Percentiles rank a stretch among this genome's conserved stretches.
phyloP scores from a whole-genome alignment of 2,888 invertebrate species.

The Lithophane socia region DNA sequence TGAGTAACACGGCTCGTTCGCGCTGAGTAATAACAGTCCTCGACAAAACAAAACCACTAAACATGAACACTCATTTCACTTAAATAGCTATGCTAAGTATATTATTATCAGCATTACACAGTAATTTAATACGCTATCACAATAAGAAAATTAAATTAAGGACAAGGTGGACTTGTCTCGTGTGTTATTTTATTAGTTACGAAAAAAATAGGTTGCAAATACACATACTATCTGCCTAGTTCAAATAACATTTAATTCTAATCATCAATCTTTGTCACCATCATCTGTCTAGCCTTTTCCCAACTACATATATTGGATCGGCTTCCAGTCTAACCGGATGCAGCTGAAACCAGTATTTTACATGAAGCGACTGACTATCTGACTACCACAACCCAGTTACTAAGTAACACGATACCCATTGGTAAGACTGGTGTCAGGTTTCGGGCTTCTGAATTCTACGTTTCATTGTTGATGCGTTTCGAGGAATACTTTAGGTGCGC shows the following conservation, averaged over 20 bases:
- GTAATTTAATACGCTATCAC: conserved; percentile 53
- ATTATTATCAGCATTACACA: conserved; percentile 58
- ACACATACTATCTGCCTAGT: neutral
- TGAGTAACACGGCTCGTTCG: conserved; percentile 67
- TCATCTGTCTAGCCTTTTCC: too few relatives aligned
- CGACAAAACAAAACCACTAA: conserved; percentile 68
- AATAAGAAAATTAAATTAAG: conserved; percentile 54
- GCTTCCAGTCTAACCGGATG: too few relatives aligned
- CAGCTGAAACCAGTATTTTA: too few relatives aligned
- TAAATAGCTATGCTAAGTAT: conserved; percentile 49
- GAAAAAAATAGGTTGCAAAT: conserved; percentile 43
- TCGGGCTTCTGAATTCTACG: too few relatives aligned
- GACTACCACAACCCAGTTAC: too few relatives aligned
- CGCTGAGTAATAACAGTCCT: conserved; percentile 64
- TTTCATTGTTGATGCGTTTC: too few relatives aligned
- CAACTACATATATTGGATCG: too few relatives aligned
- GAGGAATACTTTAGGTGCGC: too few relatives aligned
- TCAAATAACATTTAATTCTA: conserved; percentile 25
- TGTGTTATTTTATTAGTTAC: conserved; percentile 35
- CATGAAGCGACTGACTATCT: too few relatives aligned
- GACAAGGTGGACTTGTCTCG: conserved; percentile 53
- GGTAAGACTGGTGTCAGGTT: too few relatives aligned
- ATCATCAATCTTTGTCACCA: neutral
- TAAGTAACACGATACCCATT: too few relatives aligned
- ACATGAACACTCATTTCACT: conserved; percentile 63